Conservation (phyloP, 2,113 vertebrate species). For the Rissa tridactyla region DNA sequence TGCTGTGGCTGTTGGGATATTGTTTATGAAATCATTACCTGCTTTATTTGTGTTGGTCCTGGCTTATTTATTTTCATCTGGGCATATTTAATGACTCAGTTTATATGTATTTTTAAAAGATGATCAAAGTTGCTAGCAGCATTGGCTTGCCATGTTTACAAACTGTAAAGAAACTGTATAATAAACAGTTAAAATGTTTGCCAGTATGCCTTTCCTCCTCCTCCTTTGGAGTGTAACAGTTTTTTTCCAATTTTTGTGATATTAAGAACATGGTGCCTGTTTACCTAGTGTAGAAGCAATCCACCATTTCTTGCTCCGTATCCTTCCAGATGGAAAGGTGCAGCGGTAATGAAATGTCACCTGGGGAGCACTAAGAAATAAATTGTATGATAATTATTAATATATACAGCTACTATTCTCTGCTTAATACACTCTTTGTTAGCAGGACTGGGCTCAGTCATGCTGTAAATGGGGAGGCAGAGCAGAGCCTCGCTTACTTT, state of each 20-base stretch:
- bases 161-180: neutral
- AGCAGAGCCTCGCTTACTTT: neutral
- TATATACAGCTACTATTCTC: neutral
- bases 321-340: neutral
- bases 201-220: neutral
- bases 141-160: neutral
- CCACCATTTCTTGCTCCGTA: fast-evolving
- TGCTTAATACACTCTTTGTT: neutral
- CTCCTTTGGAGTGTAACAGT: neutral
- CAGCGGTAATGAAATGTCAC: neutral
- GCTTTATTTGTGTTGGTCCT: neutral
- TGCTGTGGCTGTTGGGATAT: neutral
- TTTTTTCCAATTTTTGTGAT: neutral
- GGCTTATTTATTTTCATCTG: neutral
- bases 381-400: neutral
- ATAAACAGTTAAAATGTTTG: neutral
- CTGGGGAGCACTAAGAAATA: neutral
- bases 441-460: neutral
- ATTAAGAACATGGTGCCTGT: neutral
- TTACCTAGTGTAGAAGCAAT: neutral
- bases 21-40: neutral
- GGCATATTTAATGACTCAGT: neutral
- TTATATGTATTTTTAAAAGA: neutral
- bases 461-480: neutral
- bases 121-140: neutral